These are phyloP conservation scores for Nibea albiflora DNA, from an alignment of 2,113 vertebrate genomes.

Conservation along the genomic window DNA sequence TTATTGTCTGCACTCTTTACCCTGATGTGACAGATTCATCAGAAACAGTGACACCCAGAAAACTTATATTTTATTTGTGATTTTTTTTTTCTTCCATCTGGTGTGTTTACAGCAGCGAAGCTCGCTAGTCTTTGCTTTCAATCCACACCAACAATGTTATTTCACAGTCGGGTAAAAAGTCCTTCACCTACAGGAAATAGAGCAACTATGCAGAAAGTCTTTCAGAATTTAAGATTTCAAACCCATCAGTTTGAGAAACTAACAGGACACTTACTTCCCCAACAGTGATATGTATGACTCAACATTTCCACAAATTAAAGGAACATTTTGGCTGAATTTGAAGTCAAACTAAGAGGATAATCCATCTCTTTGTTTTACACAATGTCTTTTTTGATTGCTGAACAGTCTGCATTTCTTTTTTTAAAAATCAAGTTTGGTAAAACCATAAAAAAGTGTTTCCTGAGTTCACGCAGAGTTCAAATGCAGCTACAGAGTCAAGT, in stretches of 20 bases:
- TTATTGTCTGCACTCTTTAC: background rate
- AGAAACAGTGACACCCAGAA: slow-evolving; percentile 3
- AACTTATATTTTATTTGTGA: slow-evolving; percentile 35
- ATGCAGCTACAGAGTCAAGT: background rate
- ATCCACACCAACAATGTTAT: background rate
- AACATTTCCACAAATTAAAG: background rate
- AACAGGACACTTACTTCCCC: background rate
- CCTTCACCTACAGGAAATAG: background rate
- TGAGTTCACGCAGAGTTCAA: background rate
- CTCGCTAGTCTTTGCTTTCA: background rate
- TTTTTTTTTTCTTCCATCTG: background rate
- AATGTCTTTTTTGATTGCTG: background rate
- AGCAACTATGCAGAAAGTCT: background rate
- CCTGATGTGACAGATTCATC: background rate
- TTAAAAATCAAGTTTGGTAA: background rate
- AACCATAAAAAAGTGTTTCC: background rate
- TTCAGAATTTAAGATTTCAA: background rate
- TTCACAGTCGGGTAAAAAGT: background rate
- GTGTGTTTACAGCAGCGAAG: slow-evolving; percentile 18
- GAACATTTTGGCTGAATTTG: background rate
- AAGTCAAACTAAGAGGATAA: background rate
- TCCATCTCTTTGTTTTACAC: background rate
- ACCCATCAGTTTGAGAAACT: background rate
- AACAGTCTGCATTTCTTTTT: background rate
- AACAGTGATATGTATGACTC: background rate